Conservation (phyloP, 1,140 invertebrate species). For the Hirudo medicinalis region DNA sequence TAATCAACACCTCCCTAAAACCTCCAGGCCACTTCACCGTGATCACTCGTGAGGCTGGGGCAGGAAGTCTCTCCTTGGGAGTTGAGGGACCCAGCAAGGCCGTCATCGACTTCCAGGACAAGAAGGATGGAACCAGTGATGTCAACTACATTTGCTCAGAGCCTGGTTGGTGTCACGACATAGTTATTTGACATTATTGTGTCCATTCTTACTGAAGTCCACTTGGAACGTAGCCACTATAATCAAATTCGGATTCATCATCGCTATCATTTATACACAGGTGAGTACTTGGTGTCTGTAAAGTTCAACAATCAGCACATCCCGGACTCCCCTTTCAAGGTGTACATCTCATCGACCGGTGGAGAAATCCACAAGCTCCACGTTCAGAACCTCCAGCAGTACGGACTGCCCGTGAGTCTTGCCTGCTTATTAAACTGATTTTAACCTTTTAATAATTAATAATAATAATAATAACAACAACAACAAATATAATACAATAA, state of each 20-base stretch:
- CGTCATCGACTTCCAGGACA: slow-evolving; percentile 78
- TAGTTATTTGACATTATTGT: too few species aligned
- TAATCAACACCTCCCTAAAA: not conserved
- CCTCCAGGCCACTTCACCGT: slow-evolving; percentile 76
- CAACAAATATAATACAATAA: too few species aligned
- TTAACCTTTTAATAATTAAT: too few species aligned
- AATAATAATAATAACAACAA: too few species aligned
- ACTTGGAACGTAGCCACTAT: too few species aligned
- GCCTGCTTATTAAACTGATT: not conserved
- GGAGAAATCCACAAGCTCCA: slow-evolving; percentile 96
- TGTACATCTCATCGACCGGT: slow-evolving; percentile 74
- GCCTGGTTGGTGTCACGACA: slow-evolving; percentile 53
- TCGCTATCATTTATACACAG: slow-evolving; percentile 43
- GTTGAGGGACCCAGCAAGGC: slow-evolving; percentile 94
- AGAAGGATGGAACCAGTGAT: slow-evolving; percentile 80
- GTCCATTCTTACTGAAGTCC: too few species aligned
- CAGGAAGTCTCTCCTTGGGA: slow-evolving; percentile 82
- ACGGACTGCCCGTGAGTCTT: slow-evolving; percentile 52
- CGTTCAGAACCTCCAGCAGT: slow-evolving; percentile 45
- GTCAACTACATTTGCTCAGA: slow-evolving; percentile 82
- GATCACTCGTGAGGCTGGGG: slow-evolving; percentile 91
- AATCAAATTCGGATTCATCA: too few species aligned
- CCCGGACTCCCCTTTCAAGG: slow-evolving; percentile 90
- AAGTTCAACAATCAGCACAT: slow-evolving; percentile 98
- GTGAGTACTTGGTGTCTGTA: slow-evolving; percentile 86